Evolutionary conservation across 2,888 invertebrate species (phyloP).

Genomic region (Cenopis cana): DNA sequence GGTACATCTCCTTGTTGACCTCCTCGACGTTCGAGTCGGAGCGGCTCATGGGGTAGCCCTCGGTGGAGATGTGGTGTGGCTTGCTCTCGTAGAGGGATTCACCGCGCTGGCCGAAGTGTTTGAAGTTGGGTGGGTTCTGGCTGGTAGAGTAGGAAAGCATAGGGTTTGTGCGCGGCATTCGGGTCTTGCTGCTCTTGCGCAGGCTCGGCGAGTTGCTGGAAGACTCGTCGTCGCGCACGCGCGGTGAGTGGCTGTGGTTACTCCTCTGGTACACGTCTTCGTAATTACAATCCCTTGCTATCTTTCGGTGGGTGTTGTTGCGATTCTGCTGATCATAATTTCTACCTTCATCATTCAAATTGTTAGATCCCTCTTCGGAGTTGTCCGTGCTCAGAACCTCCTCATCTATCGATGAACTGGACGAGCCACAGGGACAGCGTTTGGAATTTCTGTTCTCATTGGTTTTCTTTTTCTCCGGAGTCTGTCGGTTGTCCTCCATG

Average conservation of each 20-base stretch:
- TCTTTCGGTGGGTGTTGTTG: constrained; percentile 82
- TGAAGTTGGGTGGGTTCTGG: constrained; percentile 77
- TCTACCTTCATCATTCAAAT: constrained; percentile 79
- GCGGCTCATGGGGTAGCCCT: constrained; percentile 79
- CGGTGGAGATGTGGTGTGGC: constrained; percentile 78
- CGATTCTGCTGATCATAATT: constrained; percentile 80
- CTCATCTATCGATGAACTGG: constrained; percentile 85
- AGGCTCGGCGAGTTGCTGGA: constrained; percentile 80
- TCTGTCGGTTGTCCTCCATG: constrained; percentile 84
- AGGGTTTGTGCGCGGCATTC: constrained; percentile 86
- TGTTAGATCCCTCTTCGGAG: constrained; percentile 82
- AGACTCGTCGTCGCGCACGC: constrained; percentile 76
- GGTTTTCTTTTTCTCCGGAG: constrained; percentile 74
- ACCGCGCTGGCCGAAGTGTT: constrained; percentile 80
- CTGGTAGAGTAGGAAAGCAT: constrained; percentile 83
- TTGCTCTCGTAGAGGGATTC: constrained; percentile 79
- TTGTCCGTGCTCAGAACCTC: constrained; percentile 84
- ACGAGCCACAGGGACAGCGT: constrained; percentile 82
- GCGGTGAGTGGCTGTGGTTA: constrained; percentile 75
- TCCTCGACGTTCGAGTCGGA: constrained; percentile 83
- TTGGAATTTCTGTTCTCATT: constrained; percentile 80
- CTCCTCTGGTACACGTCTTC: constrained; percentile 77
- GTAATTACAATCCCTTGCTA: constrained; percentile 80
- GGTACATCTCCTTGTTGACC: constrained; percentile 83
- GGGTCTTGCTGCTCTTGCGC: constrained; percentile 81